Evolutionary conservation across 2,888 invertebrate genomes (phyloP), one percentile per base, ranked within the genome.

Genomic region (Furcula furcula): DNA sequence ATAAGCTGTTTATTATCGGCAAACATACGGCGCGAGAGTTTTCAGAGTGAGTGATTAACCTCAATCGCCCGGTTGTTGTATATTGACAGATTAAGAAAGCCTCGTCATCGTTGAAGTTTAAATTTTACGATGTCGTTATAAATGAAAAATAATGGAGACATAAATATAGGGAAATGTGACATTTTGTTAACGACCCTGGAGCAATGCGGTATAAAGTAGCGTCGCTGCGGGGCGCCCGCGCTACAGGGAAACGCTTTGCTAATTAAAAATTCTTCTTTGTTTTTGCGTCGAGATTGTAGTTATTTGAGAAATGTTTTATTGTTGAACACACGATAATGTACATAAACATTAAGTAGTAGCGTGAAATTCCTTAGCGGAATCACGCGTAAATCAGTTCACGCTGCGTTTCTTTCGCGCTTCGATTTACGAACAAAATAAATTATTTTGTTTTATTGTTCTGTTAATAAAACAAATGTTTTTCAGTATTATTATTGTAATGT

Each of bases 121-220:
- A 66, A 68, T 64, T 77, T 81, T 75, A 82, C 67, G 72, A 76
- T 70, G 76, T 79, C 68, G 71, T 81, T 72, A 66, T 68, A 68
- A 63, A 72, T 79, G 79, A 80, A 81, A 81, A 76, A 79, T 81
- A 81, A 82, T 81, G 78, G 76, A 82, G 79, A 82, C 81, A 83
- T 85, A 82, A 82, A 83, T 82, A 83, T 79, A 65, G 75, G 78
- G 77, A 83, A 84, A 80, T 80, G 71, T 79, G 84, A 82, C 82
- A 77, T 86, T 81, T 79, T 64, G 76, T 83, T 81, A 85, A 85
- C 78, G 83, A 82, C 64, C 65, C 64, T 63, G 52, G 58, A 55
- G 76, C 79, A 73, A 75, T 65, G 79, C 75, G n/a, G 78, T 75
- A 68, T 81, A 76, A 78, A 82, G 84, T 82, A 84, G 82, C 79